A percentile compares a stretch with the other conserved stretches of the same genome.
These are phyloP conservation scores for Ellobium chinense DNA, from an alignment of 2,888 invertebrate genomes.

Conservation along the genomic window DNA sequence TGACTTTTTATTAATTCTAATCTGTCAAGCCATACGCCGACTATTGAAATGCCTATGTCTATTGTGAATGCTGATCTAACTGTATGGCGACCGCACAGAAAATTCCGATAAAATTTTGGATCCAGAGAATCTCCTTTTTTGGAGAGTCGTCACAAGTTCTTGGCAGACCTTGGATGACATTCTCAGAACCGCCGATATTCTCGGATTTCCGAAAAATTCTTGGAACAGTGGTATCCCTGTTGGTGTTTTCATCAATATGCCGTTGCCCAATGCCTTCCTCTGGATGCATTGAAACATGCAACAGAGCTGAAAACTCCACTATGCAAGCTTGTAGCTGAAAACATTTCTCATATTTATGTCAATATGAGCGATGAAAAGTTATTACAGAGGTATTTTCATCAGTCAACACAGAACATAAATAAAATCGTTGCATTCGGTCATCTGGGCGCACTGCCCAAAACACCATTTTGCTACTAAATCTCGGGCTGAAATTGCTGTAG, in stretches of 20 bases:
- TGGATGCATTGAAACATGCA: neutral
- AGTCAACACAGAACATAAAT: constrained; percentile 9
- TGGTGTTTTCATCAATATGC: constrained; percentile 17
- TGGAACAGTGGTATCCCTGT: too few species aligned
- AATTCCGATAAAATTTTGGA: too few species aligned
- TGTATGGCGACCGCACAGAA: too few species aligned
- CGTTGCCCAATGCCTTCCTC: neutral
- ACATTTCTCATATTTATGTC: neutral
- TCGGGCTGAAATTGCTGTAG: constrained; percentile 1
- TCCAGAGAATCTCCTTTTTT: too few species aligned
- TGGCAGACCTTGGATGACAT: too few species aligned
- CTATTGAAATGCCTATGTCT: too few species aligned
- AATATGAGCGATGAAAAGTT: neutral
- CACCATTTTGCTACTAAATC: neutral
- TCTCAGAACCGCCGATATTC: too few species aligned
- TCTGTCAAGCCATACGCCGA: too few species aligned
- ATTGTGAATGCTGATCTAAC: too few species aligned
- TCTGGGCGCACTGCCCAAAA: constrained; percentile 2
- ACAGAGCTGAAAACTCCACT: neutral
- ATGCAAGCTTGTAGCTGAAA: neutral
- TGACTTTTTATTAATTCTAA: too few species aligned
- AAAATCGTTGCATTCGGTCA: constrained; percentile 14
- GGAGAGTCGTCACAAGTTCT: too few species aligned
- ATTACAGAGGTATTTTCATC: neutral
- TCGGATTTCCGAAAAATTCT: too few species aligned